Base-by-base conservation (phyloP, 2,888 invertebrate genomes). In the Rosalia funebris region DNA sequence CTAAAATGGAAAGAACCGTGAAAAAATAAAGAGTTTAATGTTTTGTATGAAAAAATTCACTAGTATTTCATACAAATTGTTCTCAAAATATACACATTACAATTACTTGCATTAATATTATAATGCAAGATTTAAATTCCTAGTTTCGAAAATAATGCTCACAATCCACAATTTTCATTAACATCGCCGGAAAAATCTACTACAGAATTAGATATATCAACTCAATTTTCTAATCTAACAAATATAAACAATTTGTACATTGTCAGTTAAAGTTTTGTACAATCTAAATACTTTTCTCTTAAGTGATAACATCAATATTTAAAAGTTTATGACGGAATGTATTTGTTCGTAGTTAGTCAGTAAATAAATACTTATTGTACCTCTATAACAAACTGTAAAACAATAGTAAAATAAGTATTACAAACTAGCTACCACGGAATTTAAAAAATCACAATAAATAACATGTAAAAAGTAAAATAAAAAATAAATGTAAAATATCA, bases 221-320 rank as follows among this genome's bases (percentile, higher is more conserved):
- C 32, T 60, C 42, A 20, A 45, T 45, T 34, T 20, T 17, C 44
- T 57, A 46, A 25, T 52, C 41, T 37, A 45, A 62, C 56, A 52
- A 60, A 41, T 60, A 63, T 63, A 57, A 60, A 62, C 61, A 60
- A 61, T 65, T 67, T 67, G 67, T 67, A 67, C 67, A 67, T 53
- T 53, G 32, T 65, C 63, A 65, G 64, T 67, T 48, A 62, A 47
- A 20, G 44, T 58, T 60, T 63, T 62, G 50, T 62, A 62, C 58
- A 63, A 62, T 58, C 53, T 57, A 57, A 57, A 42, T 54, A 55
- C 50, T 39, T 32, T 46, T 39, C 37, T n/a, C 15, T 37, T 54
- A 60, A 52, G 31, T 52, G 48, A 46, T 44, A 48, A 55, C 50
- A 47, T 39, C 32, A 39, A 17, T 62, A 34, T 50, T 37, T 41